Evolutionary conservation across 2,113 vertebrate genomes (phyloP).

Genomic region (Mus spicilegus): DNA sequence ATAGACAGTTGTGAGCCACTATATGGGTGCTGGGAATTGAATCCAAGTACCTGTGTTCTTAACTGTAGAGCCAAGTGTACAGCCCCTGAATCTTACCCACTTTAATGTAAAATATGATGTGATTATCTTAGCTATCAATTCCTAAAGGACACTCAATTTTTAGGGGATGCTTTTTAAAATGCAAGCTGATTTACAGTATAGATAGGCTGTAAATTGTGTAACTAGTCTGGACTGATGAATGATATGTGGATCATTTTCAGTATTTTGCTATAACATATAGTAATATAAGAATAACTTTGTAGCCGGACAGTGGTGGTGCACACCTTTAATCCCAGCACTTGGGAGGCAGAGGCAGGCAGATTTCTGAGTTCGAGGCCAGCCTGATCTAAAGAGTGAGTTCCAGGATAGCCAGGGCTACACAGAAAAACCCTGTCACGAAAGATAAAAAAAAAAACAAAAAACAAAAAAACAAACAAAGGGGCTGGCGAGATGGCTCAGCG

Average conservation of each 20-base stretch:
- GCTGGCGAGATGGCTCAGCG: too few relatives aligned
- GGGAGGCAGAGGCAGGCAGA: too few relatives aligned
- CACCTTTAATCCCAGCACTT: too few relatives aligned
- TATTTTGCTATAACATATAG: neutral
- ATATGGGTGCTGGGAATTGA: neutral
- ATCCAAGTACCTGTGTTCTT: neutral
- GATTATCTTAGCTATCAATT: neutral
- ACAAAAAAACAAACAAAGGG: too few relatives aligned
- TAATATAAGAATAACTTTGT: neutral
- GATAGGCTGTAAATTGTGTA: neutral
- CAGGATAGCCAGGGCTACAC: too few relatives aligned
- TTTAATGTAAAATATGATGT: neutral
- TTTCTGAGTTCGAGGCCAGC: too few relatives aligned
- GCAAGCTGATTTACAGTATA: neutral
- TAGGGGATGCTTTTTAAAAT: slow-evolving; percentile 7
- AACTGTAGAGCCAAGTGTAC: neutral
- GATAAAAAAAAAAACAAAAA: too few relatives aligned
- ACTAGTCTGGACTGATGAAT: neutral
- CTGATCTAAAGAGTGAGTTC: too few relatives aligned
- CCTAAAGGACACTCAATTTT: neutral
- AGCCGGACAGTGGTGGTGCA: too few relatives aligned
- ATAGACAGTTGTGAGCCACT: neutral
- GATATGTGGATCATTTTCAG: neutral
- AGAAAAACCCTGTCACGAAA: too few relatives aligned
- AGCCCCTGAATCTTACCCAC: neutral